Percentiles rank a stretch among this genome's conserved stretches.
Evolutionary conservation across 2,888 invertebrate species (phyloP).

Genomic region (Agrochola litura): DNA sequence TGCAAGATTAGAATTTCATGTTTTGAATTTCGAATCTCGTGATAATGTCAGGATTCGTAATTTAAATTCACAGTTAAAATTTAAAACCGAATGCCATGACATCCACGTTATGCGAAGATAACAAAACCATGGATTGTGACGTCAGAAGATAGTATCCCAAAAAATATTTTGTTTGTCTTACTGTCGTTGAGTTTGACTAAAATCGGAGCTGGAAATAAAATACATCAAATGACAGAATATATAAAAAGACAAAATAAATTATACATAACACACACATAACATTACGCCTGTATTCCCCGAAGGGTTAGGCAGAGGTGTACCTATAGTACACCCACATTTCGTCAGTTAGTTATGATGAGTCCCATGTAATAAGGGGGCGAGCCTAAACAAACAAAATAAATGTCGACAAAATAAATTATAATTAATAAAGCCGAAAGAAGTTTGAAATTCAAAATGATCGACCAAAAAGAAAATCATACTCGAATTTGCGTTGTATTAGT

Average conservation of each 20-base stretch:
- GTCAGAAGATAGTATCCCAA: conserved; percentile 6
- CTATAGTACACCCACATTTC: too few relatives aligned
- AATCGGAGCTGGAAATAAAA: conserved; percentile 41
- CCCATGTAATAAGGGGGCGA: too few relatives aligned
- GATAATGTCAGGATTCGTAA: background rate
- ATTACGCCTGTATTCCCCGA: too few relatives aligned
- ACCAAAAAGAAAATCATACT: background rate
- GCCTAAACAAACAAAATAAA: too few relatives aligned
- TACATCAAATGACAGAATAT: conserved; percentile 16
- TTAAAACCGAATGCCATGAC: background rate
- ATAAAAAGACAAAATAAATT: background rate
- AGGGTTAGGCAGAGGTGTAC: too few relatives aligned
- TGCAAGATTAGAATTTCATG: background rate
- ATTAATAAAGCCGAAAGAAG: background rate
- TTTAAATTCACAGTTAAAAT: background rate
- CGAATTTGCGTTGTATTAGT: too few relatives aligned
- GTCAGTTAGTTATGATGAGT: too few relatives aligned
- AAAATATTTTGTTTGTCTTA: conserved; percentile 24
- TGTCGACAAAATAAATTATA: background rate
- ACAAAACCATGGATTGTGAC: background rate
- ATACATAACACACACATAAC: background rate
- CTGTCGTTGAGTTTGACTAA: conserved; percentile 37
- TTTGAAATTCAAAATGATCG: background rate
- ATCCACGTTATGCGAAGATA: background rate
- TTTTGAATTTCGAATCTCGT: conserved; percentile 1